Conservation (phyloP, 2,888 invertebrate species). For the Meloe dianella region DNA sequence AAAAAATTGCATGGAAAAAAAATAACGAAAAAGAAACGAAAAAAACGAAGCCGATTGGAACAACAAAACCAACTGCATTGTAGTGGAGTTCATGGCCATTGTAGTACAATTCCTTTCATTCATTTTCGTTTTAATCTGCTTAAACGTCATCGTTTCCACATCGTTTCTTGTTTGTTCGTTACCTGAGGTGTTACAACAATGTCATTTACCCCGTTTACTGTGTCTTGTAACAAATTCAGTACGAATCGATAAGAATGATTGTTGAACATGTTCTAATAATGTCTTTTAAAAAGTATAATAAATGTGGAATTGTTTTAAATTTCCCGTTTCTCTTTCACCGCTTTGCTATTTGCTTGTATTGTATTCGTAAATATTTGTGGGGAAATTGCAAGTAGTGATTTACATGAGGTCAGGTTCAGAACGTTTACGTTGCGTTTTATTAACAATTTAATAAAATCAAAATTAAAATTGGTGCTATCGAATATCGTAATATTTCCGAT, state of each 20-base stretch:
- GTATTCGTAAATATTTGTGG: conserved; percentile 13
- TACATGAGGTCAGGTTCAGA: conserved; percentile 30
- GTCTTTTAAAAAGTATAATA: too few species aligned
- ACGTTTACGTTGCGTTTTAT: conserved; percentile 34
- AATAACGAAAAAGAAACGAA: conserved; percentile 18
- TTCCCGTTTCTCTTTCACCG: too few species aligned
- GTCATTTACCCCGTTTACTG: conserved; percentile 6
- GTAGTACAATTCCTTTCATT: conserved; percentile 38
- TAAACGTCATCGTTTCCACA: conserved; percentile 30
- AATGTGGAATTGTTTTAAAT: too few species aligned
- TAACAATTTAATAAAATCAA: conserved; percentile 33
- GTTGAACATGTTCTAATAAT: not conserved
- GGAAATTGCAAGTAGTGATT: conserved; percentile 26
- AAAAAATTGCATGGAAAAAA: conserved; percentile 23
- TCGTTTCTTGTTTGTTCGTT: conserved; percentile 24
- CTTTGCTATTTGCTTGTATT: not conserved
- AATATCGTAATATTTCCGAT: too few species aligned
- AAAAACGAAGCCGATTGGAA: conserved; percentile 17
- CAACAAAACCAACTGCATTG: conserved; percentile 27
- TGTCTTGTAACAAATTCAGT: conserved; percentile 5
- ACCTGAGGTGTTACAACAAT: conserved; percentile 14
- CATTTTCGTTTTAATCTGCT: conserved; percentile 35
- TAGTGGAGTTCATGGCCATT: conserved; percentile 40
- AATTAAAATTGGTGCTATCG: too few species aligned
- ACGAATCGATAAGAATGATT: not conserved